Evolutionary conservation across 1,140 invertebrate species (phyloP).

Genomic region (Lordiphosa collinella): DNA sequence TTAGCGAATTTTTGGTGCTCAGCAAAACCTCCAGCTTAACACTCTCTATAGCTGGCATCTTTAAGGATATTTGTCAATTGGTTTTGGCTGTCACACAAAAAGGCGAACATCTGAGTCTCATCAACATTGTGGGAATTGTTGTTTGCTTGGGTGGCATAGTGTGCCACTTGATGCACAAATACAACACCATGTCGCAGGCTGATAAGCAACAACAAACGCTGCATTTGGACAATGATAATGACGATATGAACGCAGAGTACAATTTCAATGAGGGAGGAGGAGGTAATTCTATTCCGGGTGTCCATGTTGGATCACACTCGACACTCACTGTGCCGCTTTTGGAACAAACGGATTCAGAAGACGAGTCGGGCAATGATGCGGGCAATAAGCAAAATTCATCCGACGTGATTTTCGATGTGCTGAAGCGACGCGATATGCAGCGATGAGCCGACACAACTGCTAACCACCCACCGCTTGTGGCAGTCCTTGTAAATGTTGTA

Average conservation of each 20-base stretch:
- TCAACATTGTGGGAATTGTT: constrained; percentile 92
- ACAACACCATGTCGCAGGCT: constrained; percentile 51
- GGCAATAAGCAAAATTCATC: constrained; percentile 65
- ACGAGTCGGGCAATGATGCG: constrained; percentile 43
- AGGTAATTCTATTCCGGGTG: constrained; percentile 23
- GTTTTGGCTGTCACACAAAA: constrained; percentile 91
- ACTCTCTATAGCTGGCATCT: constrained; percentile 95
- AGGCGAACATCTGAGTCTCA: constrained; percentile 89
- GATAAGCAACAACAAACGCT: constrained; percentile 42
- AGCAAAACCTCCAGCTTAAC: constrained; percentile 98
- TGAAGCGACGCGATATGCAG: constrained; percentile 76
- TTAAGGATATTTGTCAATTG: constrained; percentile 97
- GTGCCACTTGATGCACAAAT: constrained; percentile 92
- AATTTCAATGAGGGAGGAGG: constrained; percentile 43
- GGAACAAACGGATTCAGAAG: constrained; percentile 71
- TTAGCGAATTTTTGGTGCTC: constrained; percentile 95
- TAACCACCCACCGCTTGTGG: constrained; percentile 5
- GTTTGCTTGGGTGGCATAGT: constrained; percentile 94
- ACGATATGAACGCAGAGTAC: constrained; percentile 47
- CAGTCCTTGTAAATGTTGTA: constrained; percentile 69
- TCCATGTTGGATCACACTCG: constrained; percentile 30
- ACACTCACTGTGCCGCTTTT: constrained; percentile 60
- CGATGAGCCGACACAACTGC: constrained; percentile 46
- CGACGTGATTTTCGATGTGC: constrained; percentile 79
- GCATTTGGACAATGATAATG: constrained; percentile 47